Evolutionary conservation across 2,797 vertebrate genomes (phyloP), one percentile per base, ranked within the genome.

Genomic region (Linurgus olivaceus): DNA sequence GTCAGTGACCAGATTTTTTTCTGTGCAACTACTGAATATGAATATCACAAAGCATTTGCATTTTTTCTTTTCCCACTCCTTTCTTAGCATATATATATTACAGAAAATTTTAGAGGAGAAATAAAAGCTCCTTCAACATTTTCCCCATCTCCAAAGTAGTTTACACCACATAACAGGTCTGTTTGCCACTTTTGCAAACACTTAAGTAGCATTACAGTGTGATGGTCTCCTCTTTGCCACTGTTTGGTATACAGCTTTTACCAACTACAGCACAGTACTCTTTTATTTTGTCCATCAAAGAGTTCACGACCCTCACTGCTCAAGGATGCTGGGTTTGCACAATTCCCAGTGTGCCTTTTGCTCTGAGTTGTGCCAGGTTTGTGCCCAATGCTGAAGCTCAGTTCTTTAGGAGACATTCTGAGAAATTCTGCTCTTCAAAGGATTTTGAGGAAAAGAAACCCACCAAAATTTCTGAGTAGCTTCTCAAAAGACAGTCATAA

Each of bases 361-460:
- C 38, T 54, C 81, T 25, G 18, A 83, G 9, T 20, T 62, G 29
- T 70, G 33, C 35, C 31, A 38, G 37, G n/a, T 38, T 59, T 54
- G 18, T 48, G 17, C 21, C 47, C 17, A n/a, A 23, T 28, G 24
- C 21, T 57, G 55, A 92, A 88, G 35, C 24, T 31, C 5, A 0
- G 0, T 65, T 58, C 59, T 76, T 81, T 35, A 70, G 19, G 40
- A 47, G 8, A 16, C 21, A 44, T 7, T 25, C 23, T 29, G 44
- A 71, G n/a, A 67, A 74, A 8, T 29, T 73, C n/a, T 84, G 38
- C 24, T 89, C 33, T 35, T 66, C 29, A 25, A 6, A 35, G 29
- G 2, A 2, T 35, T 75, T 75, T 17, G 25, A 20, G 35, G 0
- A 0, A 3, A 67, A 75, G 65, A 63, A 45, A 3, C 17, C 1